Conservation (phyloP, 2,888 invertebrate genomes). For the Troides helena region DNA sequence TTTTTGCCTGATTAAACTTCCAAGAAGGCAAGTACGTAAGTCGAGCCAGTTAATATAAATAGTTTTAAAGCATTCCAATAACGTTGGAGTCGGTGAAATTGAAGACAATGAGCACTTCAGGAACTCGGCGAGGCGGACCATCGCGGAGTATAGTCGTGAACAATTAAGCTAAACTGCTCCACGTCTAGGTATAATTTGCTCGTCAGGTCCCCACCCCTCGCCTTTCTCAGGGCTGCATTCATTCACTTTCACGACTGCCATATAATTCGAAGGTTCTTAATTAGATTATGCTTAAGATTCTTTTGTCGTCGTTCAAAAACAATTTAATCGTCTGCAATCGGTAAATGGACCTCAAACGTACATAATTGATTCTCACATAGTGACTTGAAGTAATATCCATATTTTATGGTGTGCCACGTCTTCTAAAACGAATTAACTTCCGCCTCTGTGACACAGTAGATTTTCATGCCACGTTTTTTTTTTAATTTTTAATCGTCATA, state of each 20-base stretch:
- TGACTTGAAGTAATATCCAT: conserved; percentile 38
- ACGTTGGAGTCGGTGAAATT: conserved; percentile 15
- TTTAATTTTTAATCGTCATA: too few relatives aligned
- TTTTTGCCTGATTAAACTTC: too few relatives aligned
- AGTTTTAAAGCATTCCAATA: conserved; percentile 13
- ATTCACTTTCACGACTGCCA: conserved; percentile 38
- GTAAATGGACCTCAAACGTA: too few relatives aligned
- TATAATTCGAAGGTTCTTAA: neutral
- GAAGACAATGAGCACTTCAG: conserved; percentile 23
- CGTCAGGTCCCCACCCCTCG: conserved; percentile 50
- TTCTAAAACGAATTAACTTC: conserved; percentile 17
- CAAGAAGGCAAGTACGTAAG: neutral
- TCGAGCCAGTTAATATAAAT: neutral
- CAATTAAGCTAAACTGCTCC: conserved; percentile 66
- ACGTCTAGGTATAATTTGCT: conserved; percentile 55
- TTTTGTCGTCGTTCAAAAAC: too few relatives aligned
- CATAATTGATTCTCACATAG: too few relatives aligned
- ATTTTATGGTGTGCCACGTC: conserved; percentile 11
- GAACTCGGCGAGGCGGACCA: conserved; percentile 17
- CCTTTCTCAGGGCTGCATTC: conserved; percentile 38
- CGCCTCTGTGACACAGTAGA: neutral
- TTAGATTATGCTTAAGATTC: neutral
- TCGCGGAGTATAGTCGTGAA: conserved; percentile 40
- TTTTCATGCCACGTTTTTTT: too few relatives aligned
- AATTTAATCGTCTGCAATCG: too few relatives aligned